Evolutionary conservation across 2,888 invertebrate genomes (phyloP).

Genomic region (Agonopterix arenella): DNA sequence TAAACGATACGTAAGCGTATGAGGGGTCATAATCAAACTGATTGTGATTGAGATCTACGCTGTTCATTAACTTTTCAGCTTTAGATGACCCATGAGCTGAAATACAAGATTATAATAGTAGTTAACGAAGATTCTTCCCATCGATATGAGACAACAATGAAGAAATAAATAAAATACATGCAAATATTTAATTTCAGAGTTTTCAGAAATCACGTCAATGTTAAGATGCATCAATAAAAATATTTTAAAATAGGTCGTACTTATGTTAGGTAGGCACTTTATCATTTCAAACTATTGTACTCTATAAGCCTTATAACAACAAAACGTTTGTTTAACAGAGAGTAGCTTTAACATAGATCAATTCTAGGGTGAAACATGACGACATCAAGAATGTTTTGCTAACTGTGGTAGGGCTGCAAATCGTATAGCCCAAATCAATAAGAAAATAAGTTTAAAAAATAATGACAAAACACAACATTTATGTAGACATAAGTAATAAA

Average conservation of each 20-base stretch:
- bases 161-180: too few species aligned
- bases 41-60: slow-evolving; percentile 63
- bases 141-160: too few species aligned
- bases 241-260: too few species aligned
- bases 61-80: slow-evolving; percentile 31
- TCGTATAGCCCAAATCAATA: neutral
- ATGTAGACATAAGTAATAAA: slow-evolving; percentile 18
- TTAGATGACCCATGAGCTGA: slow-evolving; percentile 42
- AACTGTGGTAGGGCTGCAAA: neutral
- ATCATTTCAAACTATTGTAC: too few species aligned
- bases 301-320: too few species aligned
- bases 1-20: slow-evolving; percentile 86
- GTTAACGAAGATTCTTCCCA: neutral
- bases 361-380: neutral
- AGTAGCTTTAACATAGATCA: too few species aligned
- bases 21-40: slow-evolving; percentile 84
- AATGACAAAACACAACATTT: slow-evolving; percentile 1
- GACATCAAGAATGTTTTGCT: slow-evolving; percentile 4
- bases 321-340: too few species aligned
- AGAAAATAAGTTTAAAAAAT: neutral
- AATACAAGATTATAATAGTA: slow-evolving; percentile 25
- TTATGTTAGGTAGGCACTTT: too few species aligned
- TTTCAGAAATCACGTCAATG: too few species aligned
- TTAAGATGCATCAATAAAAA: too few species aligned
- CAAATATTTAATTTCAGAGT: too few species aligned